A percentile compares a stretch with the other conserved stretches of the same genome.
These are phyloP conservation scores for Pegoplata infirma DNA, from an alignment of 2,888 invertebrate species.

Conservation along the genomic window DNA sequence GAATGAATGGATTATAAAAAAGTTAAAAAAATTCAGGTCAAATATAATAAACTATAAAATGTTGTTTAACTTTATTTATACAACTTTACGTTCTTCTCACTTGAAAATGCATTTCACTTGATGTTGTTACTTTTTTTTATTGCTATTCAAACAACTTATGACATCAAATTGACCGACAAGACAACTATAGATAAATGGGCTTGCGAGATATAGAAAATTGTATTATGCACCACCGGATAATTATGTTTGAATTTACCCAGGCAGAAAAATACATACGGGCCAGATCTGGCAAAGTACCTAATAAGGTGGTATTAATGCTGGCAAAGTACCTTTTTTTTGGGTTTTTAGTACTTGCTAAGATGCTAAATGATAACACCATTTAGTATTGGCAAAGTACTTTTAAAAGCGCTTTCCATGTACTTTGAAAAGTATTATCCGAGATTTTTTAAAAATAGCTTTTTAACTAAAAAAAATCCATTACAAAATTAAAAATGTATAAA, in stretches of 20 bases:
- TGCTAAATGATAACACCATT: too few species aligned
- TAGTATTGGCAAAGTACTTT: too few species aligned
- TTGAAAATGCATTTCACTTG: conserved; percentile 31
- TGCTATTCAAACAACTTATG: conserved; percentile 21
- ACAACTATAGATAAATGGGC: background rate
- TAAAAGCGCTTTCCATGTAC: too few species aligned
- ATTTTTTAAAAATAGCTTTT: too few species aligned
- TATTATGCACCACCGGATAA: conserved; percentile 30
- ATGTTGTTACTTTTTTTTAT: conserved; percentile 9
- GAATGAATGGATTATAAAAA: conserved; percentile 26
- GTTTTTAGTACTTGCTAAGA: too few species aligned
- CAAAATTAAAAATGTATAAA: too few species aligned
- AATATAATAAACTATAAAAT: conserved; percentile 27
- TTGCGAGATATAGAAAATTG: background rate
- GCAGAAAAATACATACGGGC: too few species aligned
- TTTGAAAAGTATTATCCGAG: too few species aligned
- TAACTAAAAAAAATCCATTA: too few species aligned
- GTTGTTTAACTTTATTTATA: conserved; percentile 18
- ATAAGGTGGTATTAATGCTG: too few species aligned
- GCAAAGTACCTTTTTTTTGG: too few species aligned
- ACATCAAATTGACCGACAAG: conserved; percentile 46
- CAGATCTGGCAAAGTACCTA: too few species aligned
- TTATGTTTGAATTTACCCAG: conserved; percentile 39
- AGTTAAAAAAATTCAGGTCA: conserved; percentile 46
- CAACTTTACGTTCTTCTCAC: background rate